Conservation (phyloP, 1,140 invertebrate genomes). For the Formica exsecta region DNA sequence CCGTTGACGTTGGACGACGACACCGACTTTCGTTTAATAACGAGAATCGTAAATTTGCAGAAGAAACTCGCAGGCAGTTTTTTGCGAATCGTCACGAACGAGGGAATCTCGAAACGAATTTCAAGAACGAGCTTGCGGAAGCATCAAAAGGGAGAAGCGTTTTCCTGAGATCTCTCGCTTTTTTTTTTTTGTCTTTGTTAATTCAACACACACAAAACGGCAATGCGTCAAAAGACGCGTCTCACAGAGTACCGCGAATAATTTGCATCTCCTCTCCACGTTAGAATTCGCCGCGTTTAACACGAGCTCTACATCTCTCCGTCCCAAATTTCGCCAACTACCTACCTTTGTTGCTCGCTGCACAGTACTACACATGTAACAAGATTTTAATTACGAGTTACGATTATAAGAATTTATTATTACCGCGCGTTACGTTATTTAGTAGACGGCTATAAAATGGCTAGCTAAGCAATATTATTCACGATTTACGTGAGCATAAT, state of each 20-base stretch:
- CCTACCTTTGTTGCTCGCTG: not conserved
- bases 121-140: conserved; percentile 11
- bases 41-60: conserved; percentile 71
- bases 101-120: conserved; percentile 14
- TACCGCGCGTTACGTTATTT: conserved; percentile 3
- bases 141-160: conserved; percentile 6
- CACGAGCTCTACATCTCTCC: not conserved
- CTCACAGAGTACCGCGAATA: not conserved
- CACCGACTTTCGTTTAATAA: conserved; percentile 68
- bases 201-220: not conserved
- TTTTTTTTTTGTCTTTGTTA: not conserved
- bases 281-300: not conserved
- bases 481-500: conserved; percentile 43
- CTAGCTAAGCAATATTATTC: conserved; percentile 31
- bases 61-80: conserved; percentile 13
- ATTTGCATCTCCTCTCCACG: not conserved
- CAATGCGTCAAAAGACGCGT: not conserved
- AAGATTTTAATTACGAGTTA: conserved; percentile 56
- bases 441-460: conserved; percentile 28
- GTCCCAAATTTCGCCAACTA: conserved; percentile 23
- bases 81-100: not conserved
- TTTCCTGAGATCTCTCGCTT: not conserved
- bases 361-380: conserved; percentile 30
- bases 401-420: conserved; percentile 59
- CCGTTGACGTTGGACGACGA: not conserved